Base-by-base conservation (phyloP, 2,888 invertebrate genomes). In the Branchipolynoe longqiensis region DNA sequence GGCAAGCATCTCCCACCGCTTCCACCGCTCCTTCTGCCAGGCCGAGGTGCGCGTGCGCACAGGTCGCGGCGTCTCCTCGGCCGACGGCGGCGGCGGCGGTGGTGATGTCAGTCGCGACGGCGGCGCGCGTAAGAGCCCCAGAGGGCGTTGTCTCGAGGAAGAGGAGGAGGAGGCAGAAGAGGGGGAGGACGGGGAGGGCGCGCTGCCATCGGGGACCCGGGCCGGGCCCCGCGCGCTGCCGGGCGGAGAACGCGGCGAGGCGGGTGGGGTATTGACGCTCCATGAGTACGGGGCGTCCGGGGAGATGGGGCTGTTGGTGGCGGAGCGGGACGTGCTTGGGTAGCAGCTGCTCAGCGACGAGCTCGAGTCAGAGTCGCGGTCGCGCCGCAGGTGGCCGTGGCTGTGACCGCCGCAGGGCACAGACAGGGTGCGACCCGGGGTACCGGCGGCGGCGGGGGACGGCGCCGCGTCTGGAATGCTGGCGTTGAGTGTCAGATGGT, bases 21-120 rank as follows among this genome's bases (percentile, higher is more conserved):
- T 89, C 92, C 92, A 92, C 41, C 91, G 87, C 85, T 92, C 91
- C 82, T 89, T 87, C 84, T 92, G 91, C 92, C 92, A 92, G 12
- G 62, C 64, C 18, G 28, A 36, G 8, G 62, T 38, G 31, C 48
- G 48, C 12, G 12, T 62, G 12, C 62, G 18, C 18, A 12, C 28
- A 3, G 62, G 14, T 25, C 28, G 25, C n/a, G 18, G 62, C n/a
- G 12, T 33, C 14, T 33, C 38, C 1, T 69, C 69, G 8, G 22
- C 36, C n/a, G 36, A 33, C 36, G 69, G 18, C n/a, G 36, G 12
- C 38, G 0, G 33, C 8, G 8, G 48, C 8, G 31, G n/a, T 6
- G 33, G 33, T 6, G 33, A 74, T 36, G 14, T 31, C n/a, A n/a
- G n/a, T 4, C 54, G 48, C 2, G 36, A 78, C 6, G 48, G 31